Base-by-base conservation (phyloP, 2,888 invertebrate species). In the Drosophila emarginata region DNA sequence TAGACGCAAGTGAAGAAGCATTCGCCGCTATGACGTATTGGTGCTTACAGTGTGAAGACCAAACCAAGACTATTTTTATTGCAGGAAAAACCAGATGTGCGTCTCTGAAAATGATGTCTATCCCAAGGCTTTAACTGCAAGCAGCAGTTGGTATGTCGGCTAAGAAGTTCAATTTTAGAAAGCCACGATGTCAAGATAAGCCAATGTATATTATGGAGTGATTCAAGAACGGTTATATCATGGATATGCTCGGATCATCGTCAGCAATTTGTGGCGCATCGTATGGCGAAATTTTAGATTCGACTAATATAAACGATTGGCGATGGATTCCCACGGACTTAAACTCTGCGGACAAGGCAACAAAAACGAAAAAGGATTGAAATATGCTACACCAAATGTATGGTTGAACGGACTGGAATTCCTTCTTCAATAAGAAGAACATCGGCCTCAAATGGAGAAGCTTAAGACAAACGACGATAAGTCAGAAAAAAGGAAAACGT, bases 1-100 rank as follows among this genome's bases (percentile, higher is more conserved):
- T 45, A 7, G 50, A 50, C 14, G 50, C 58, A 11, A 59, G 32
- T 40, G 58, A 59, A 45, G 23, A 23, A 40, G 58, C 45, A 7
- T 60, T 45, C 28, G 59, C 59, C 1, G 59, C 45, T 6, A 32
- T 60, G 36, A 50, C 21, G 9, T 51, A 59, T 15, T 50, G 28
- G 50, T n/a, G 59, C 5, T 45, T 45, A 15, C 26, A 23, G 3
- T 23, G 23, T 23, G 4, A 23, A 23, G 23, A 23, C 4, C 23
- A 4, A 3, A 23, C 23, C 4, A 4, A 23, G 23, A 23, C 23
- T 23, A 23, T 50, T 21, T 54, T 14, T 1, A 4, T 40, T 4
- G 40, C 15, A 15, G 15, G 14, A n/a, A 40, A 40, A 40, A 15
- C 40, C 14, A 40, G 7, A 40, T 40, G 40, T 9, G 9, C 37